A percentile compares a stretch with the other conserved stretches of the same genome.
Evolutionary conservation across 2,797 vertebrate genomes (phyloP).

Genomic region (Sebastes nivosus): DNA sequence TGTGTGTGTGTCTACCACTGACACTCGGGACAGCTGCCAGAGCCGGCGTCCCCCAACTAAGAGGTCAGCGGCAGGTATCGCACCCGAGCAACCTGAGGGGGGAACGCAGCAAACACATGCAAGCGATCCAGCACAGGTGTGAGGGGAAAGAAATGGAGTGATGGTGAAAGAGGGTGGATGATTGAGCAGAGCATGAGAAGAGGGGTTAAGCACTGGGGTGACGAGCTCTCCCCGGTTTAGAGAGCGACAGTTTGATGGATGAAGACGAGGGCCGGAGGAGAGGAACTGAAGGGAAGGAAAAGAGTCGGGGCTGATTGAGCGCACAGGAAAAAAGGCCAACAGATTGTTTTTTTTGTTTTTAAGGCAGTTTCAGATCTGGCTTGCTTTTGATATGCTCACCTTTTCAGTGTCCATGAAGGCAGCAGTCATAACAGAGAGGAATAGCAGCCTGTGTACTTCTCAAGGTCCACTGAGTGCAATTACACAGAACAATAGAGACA

Average conservation of each 20-base stretch:
- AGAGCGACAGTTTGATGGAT: constrained; percentile 76
- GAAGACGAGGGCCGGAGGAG: constrained; percentile 43
- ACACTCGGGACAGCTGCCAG: constrained; percentile 28
- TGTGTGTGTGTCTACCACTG: background rate
- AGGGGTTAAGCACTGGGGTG: constrained; percentile 76
- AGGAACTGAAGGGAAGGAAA: constrained; percentile 35
- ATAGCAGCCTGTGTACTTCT: constrained; percentile 50
- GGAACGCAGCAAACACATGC: constrained; percentile 13
- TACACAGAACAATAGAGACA: constrained; percentile 78
- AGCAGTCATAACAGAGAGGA: constrained; percentile 8
- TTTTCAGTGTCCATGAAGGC: constrained; percentile 14
- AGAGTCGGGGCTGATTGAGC: constrained; percentile 20
- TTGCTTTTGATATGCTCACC: background rate
- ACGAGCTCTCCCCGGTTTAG: constrained; percentile 68
- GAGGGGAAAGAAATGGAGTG: constrained; percentile 22
- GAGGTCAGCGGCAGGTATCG: constrained; percentile 47
- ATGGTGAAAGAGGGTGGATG: constrained; percentile 27
- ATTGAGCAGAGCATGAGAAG: constrained; percentile 56
- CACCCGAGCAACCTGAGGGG: constrained; percentile 26
- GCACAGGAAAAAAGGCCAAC: constrained; percentile 11
- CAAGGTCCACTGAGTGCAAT: constrained; percentile 78
- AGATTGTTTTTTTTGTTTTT: background rate
- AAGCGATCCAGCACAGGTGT: constrained; percentile 26
- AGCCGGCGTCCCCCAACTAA: constrained; percentile 8
- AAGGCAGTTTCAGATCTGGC: background rate